phyloP scores from a whole-genome alignment of 2,113 vertebrate genomes.

The Saccopteryx bilineata region DNA sequence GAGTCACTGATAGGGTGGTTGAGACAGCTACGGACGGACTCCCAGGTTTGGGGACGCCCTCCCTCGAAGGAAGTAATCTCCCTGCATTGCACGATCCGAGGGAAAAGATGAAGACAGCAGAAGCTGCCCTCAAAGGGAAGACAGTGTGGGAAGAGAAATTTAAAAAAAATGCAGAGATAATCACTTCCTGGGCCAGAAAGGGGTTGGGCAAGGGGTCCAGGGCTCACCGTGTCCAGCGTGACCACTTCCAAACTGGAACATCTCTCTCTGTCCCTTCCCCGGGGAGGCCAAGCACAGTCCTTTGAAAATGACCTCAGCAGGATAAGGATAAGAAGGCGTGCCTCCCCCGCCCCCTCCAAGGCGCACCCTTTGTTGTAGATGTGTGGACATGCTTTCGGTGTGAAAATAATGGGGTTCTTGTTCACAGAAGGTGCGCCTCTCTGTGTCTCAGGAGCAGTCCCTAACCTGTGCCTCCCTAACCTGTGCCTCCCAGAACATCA shows the following conservation, averaged over 20 bases:
- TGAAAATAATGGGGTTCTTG: background rate
- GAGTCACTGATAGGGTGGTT: no score
- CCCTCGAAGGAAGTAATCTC: background rate
- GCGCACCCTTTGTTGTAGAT: background rate
- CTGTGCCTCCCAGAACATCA: no score
- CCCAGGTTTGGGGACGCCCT: background rate
- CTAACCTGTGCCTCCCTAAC: no score
- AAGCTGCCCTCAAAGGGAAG: background rate
- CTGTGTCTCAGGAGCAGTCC: no score
- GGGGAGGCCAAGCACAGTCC: background rate
- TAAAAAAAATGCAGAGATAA: background rate
- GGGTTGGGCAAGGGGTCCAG: background rate
- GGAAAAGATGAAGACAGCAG: background rate
- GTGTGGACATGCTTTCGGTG: background rate
- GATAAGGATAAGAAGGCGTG: background rate
- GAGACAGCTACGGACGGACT: accelerated
- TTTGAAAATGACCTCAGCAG: background rate
- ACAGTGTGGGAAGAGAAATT: no score
- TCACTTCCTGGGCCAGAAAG: background rate
- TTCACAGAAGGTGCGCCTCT: no score
- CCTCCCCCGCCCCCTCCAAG: background rate
- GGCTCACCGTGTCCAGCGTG: background rate
- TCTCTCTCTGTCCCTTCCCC: background rate
- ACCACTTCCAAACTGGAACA: background rate
- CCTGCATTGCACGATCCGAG: background rate